These are phyloP conservation scores for Oreohelix idahoensis DNA, from an alignment of 1,140 invertebrate genomes.

Conservation along the genomic window DNA sequence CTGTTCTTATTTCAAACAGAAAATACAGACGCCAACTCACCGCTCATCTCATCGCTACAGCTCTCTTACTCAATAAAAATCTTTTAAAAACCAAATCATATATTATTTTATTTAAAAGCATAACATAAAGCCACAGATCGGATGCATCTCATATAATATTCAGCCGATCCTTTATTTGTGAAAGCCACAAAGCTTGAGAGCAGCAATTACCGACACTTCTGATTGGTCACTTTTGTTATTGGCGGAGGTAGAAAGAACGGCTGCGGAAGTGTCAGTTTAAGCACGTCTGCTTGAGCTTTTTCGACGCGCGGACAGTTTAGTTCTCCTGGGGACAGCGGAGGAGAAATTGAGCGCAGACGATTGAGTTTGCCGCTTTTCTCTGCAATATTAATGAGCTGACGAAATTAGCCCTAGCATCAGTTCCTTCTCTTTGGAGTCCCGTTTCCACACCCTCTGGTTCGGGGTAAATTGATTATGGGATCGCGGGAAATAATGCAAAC, in stretches of 20 bases:
- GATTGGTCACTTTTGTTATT: neutral
- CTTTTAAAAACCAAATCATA: too few species aligned
- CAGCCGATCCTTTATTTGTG: neutral
- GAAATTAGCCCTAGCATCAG: slow-evolving; percentile 29
- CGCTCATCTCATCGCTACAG: too few species aligned
- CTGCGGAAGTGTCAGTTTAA: neutral
- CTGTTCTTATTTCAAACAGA: too few species aligned
- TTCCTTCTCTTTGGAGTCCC: slow-evolving; percentile 11
- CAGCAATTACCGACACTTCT: neutral
- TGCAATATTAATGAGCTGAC: slow-evolving; percentile 37
- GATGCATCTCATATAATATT: too few species aligned
- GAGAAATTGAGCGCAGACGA: slow-evolving; percentile 32
- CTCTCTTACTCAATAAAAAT: too few species aligned
- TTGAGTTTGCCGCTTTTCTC: slow-evolving; percentile 29
- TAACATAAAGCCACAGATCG: too few species aligned
- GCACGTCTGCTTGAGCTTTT: neutral
- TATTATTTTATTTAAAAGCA: too few species aligned
- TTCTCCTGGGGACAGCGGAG: neutral
- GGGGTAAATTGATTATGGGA: slow-evolving; percentile 36
- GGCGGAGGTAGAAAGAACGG: neutral
- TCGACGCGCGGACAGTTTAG: neutral
- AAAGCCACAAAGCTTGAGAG: neutral
- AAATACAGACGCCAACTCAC: too few species aligned
- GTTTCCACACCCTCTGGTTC: slow-evolving; percentile 31
- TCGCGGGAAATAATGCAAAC: slow-evolving; percentile 30